Evolutionary conservation across 1,140 invertebrate genomes (phyloP), one percentile per base, ranked within the genome.

Genomic region (Coptotermes formosanus): DNA sequence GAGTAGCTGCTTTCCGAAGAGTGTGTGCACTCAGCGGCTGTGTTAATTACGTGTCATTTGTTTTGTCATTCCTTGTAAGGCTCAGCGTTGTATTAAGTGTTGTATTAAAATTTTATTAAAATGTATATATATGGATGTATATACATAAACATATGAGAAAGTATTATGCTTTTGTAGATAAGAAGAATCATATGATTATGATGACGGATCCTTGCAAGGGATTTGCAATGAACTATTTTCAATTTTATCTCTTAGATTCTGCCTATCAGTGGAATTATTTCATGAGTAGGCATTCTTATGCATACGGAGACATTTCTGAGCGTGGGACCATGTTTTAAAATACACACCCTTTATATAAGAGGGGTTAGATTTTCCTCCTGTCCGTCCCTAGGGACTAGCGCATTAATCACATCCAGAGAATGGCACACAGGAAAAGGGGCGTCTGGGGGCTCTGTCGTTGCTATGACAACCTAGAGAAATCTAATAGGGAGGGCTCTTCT

Each of bases 401-500:
- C 87, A 87, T 87, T 87, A 87, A 87, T 88, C 88, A 88, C 87
- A 87, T 87, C 87, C 87, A 87, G 82, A 87, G 87, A 87, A 87
- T 87, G 87, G 87, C 87, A 87, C 87, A 86, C 83, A 82, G 87
- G 87, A 85, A 86, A 82, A 82, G 82, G 84, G 59, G 86, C 82
- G 83, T 87, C 81, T 84, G 84, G 86, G 83, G 83, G 83, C 81
- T 48, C 86, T 48, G 23, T 45, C 52, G 87, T 87, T 85, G 82
- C 87, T 83, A 87, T 87, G 87, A 83, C 85, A 86, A 87, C 87
- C 43, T 59, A 85, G 86, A 87, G 87, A 87, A 87, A 87, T 87
- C 87, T 87, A 87, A 87, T 87, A 87, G 87, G 86, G 85, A 86
- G 82, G 45, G 43, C 48, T 83, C 86, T 44, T n/a, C 86, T 82